Evolutionary conservation across 2,888 invertebrate genomes (phyloP).

Genomic region (Andrena bicolor): DNA sequence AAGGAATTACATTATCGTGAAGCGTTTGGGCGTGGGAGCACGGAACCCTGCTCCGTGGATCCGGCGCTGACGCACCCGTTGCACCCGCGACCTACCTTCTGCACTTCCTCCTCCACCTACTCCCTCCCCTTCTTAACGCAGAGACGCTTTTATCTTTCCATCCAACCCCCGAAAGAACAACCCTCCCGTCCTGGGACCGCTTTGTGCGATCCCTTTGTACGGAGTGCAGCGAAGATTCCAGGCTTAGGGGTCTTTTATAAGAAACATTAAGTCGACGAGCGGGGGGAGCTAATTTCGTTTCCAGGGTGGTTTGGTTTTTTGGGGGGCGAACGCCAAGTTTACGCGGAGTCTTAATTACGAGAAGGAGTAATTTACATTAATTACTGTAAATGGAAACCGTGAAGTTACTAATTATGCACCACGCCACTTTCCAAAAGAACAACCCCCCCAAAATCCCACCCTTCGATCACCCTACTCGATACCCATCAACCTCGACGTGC

Average conservation of each 20-base stretch:
- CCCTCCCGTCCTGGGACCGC: slow-evolving; percentile 7
- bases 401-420: too few species aligned
- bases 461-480: too few species aligned
- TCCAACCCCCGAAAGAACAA: slow-evolving; percentile 25
- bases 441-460: too few species aligned
- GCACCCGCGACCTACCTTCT: slow-evolving; percentile 67
- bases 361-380: too few species aligned
- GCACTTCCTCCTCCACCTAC: slow-evolving; percentile 31
- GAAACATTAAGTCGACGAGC: not conserved
- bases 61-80: slow-evolving; percentile 59
- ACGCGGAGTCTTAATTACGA: too few species aligned
- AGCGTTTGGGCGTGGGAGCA: slow-evolving; percentile 76
- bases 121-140: slow-evolving; percentile 22
- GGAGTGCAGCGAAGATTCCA: not conserved
- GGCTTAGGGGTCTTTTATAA: not conserved
- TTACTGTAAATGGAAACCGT: too few species aligned
- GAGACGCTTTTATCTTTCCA: slow-evolving; percentile 29
- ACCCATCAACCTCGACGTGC: not conserved
- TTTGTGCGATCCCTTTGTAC: not conserved
- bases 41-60: slow-evolving; percentile 56
- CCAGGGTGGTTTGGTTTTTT: too few species aligned
- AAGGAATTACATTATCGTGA: slow-evolving; percentile 76
- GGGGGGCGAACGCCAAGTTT: too few species aligned
- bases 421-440: too few species aligned
- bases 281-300: too few species aligned